Base-by-base conservation (phyloP, 1,140 invertebrate genomes). In the Drosophila elegans region DNA sequence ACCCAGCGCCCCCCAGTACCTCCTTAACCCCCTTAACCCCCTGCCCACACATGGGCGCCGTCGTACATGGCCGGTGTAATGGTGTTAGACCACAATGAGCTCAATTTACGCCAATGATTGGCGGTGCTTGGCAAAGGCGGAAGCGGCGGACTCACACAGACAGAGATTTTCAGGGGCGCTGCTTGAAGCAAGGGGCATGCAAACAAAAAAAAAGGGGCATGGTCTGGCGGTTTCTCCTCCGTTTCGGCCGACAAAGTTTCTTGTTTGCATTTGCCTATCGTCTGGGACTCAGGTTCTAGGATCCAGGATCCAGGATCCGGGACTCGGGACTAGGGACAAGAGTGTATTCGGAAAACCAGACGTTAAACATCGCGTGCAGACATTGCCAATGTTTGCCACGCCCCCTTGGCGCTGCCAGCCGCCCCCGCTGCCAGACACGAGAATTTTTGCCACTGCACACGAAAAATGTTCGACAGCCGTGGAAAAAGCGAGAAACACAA, bases 71-170 rank as follows among this genome's bases (percentile, higher is more conserved):
- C 46, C 72, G 60, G 53, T 89, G 64, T 79, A 74, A 89, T 79
- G 67, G 80, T 80, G 84, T 84, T 89, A 89, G 84, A 79, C 84
- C 84, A 89, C 84, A 89, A 89, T 89, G 80, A 89, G 84, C 84
- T 89, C 84, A 89, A 89, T 89, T 89, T 89, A 84, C 80, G 84
- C 84, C 84, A 78, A 89, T 89, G 84, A 89, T 88, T 89, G 83
- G 83, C 80, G 80, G 84, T 78, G 78, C 78, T 78, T 60, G 68
- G 77, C 63, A 53, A 62, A 46, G 46, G 51, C 68, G 57, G 54
- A 51, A 55, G 51, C 52, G 16, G 54, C 54, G 60, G 54, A 60
- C 60, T 60, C 55, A 66, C 46, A 63, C 45, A 59, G 41, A 53
- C 54, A 63, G n/a, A 59, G 53, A 29, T 34, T 48, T 57, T 27